These are phyloP conservation scores for Hyperopisus bebe DNA, from an alignment of 2,113 vertebrate genomes.

Conservation along the genomic window DNA sequence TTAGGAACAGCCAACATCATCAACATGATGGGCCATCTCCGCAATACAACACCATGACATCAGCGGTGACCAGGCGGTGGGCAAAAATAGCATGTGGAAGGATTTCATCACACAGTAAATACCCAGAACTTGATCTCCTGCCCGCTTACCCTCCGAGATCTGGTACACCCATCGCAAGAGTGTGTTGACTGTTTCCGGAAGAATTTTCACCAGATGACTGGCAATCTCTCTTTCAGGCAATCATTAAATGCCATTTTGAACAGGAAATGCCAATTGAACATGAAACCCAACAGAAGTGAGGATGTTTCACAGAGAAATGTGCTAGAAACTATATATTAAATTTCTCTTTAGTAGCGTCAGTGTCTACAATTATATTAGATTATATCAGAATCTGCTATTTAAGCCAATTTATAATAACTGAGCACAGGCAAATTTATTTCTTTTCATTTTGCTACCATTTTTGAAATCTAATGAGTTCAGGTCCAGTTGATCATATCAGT, in stretches of 20 bases:
- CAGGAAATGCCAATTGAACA: background rate
- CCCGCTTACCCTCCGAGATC: background rate
- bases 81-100: background rate
- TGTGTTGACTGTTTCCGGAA: background rate
- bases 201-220: background rate
- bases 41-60: background rate
- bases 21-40: background rate
- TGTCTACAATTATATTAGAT: no score
- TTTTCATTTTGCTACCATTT: no score
- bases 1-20: background rate
- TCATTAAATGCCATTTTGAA: background rate
- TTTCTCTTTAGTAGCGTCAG: background rate
- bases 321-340: no score
- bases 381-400: no score
- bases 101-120: conserved; percentile 1
- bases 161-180: background rate
- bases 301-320: background rate
- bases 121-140: background rate
- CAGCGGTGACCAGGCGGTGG: background rate
- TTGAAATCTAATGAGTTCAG: background rate
- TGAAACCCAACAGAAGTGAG: background rate
- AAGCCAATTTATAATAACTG: background rate
- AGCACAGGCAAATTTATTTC: background rate
- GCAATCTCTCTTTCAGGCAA: background rate
- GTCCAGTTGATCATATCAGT: background rate